Conservation (phyloP, 2,113 vertebrate genomes). For the Atractosteus spatula region DNA sequence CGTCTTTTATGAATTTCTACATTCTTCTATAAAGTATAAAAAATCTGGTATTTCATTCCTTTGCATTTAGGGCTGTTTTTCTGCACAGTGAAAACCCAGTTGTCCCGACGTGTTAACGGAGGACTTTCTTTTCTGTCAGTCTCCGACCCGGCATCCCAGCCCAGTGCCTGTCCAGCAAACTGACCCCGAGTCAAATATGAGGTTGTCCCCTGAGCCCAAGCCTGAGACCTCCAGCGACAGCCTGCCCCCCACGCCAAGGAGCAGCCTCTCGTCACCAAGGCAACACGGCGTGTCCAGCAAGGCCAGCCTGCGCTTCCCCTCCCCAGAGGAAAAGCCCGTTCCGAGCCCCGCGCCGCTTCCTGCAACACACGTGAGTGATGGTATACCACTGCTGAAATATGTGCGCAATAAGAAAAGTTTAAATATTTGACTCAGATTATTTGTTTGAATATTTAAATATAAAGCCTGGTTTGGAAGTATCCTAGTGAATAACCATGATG, state of each 20-base stretch:
- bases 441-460: too few species aligned
- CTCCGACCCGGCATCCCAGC: neutral
- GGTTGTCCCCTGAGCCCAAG: neutral
- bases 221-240: neutral
- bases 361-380: constrained; percentile 32
- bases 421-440: too few species aligned
- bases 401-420: too few species aligned
- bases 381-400: too few species aligned
- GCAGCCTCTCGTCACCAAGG: neutral
- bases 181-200: accelerated
- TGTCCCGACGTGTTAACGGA: too few species aligned
- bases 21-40: too few species aligned
- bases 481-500: too few species aligned
- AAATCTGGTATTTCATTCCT: too few species aligned
- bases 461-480: too few species aligned
- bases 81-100: too few species aligned
- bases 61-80: too few species aligned
- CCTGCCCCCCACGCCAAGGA: constrained; percentile 2
- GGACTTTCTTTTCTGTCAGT: neutral
- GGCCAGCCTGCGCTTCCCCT: constrained; percentile 36
- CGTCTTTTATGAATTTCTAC: too few species aligned
- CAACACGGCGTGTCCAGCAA: neutral
- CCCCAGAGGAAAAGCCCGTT: neutral
- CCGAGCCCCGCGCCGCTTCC: constrained; percentile 14
- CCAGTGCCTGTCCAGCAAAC: neutral